Base-by-base conservation (phyloP, 2,113 vertebrate species). In the Riparia riparia region DNA sequence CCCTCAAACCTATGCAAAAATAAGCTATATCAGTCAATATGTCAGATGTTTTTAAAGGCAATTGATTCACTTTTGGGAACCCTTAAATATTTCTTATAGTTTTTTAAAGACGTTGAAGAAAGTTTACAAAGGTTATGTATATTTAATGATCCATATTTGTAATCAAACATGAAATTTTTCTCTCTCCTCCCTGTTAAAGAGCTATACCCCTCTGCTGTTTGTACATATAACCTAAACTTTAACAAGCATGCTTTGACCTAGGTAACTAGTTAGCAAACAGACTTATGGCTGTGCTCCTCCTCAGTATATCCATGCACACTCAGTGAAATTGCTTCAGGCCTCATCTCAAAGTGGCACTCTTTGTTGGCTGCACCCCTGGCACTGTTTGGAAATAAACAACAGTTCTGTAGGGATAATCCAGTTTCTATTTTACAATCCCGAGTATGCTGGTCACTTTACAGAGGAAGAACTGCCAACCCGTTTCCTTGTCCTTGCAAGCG, bases 131-230 rank as follows among this genome's bases (percentile, higher is more conserved):
- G 94, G 6, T 74, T 93, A 79, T 91, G 49, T 87, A 69, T 95
- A 90, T 97, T 96, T 97, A 96, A 96, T 94, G 91, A 90, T 66
- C 15, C 17, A 10, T 83, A 89, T 95, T 97, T 97, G 56, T 95
- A 97, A 97, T 94, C 54, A 96, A 93, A 83, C 31, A 41, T n/a
- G 37, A 37, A 37, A n/a, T 76, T 93, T 86, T 60, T 82, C 29
- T 88, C 32, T 74, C 14, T 69, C 15, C 15, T 44, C 10, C 53
- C 32, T 90, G 20, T 61, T 56, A 81, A 64, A 94, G 90, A 88
- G 16, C 49, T 53, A 17, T 66, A 49, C 12, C 7, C 10, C 14
- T 51, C 44, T 80, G 44, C 21, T 78, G 41, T 73, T 85, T 91
- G 64, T 58, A 19, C 17, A 7, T 63, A 21, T 28, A 69, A 73